Evolutionary conservation across 2,888 invertebrate species (phyloP).

Genomic region (Linnaemya vulpina): DNA sequence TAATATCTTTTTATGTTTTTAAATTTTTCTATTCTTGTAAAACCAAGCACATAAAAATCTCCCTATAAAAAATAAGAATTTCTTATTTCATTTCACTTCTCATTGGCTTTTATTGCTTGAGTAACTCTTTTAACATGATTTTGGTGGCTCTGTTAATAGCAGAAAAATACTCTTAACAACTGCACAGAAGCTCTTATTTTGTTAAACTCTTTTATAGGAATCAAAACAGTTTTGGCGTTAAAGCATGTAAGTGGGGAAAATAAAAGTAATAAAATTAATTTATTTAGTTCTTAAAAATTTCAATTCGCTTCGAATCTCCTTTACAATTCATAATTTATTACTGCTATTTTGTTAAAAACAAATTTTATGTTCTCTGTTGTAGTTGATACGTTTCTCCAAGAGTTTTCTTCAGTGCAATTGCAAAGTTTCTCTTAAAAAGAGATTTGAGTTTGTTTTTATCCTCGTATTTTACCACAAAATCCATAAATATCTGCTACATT

Average conservation of each 20-base stretch:
- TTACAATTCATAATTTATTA: background rate
- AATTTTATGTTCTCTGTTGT: background rate
- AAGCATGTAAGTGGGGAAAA: no score
- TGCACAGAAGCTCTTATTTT: background rate
- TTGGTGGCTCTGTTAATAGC: background rate
- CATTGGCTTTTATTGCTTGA: background rate
- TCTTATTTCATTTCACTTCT: background rate
- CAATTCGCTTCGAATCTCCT: background rate
- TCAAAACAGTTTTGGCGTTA: background rate
- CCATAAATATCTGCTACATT: background rate
- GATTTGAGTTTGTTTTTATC: background rate
- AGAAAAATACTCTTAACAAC: background rate
- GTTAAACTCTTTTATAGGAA: background rate
- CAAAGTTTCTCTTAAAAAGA: background rate
- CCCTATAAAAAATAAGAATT: background rate
- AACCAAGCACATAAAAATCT: background rate
- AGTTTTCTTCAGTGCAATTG: background rate
- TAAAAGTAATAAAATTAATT: background rate
- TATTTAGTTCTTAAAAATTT: no score
- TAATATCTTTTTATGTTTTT: background rate
- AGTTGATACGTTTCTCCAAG: background rate
- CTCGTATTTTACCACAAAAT: slow-evolving; percentile 11
- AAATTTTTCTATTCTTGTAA: no score
- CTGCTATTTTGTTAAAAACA: background rate
- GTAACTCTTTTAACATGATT: background rate